Conservation (phyloP, 2,797 vertebrate species). For the Sparidentex hasta region DNA sequence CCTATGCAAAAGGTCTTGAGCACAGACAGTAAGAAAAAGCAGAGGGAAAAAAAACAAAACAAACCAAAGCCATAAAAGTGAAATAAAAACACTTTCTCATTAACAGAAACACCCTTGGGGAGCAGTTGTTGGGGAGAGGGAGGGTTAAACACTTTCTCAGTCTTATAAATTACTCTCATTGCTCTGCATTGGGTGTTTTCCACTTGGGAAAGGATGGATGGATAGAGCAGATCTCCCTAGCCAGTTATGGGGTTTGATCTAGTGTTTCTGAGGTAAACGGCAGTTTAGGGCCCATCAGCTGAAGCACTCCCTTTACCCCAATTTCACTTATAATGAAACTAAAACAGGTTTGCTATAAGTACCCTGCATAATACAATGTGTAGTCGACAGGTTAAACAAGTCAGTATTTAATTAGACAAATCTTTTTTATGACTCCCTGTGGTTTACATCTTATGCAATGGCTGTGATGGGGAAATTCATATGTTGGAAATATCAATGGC, state of each 20-base stretch:
- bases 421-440: not conserved
- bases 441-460: too few species aligned
- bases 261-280: not conserved
- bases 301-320: too few species aligned
- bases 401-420: not conserved
- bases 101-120: conserved; percentile 2
- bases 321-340: not conserved
- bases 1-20: not conserved
- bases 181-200: not conserved
- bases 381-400: not conserved
- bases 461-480: not conserved
- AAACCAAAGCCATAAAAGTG: not conserved
- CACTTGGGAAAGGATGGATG: conserved; percentile 8
- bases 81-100: conserved; percentile 14
- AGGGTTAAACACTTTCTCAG: conserved; percentile 16
- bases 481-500: not conserved
- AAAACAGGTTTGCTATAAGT: not conserved
- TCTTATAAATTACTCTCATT: conserved; percentile 12
- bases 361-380: not conserved
- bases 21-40: not conserved
- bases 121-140: not conserved
- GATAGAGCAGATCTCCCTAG: conserved; percentile 11
- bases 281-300: not conserved
- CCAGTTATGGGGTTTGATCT: not conserved
- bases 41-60: too few species aligned